A percentile compares a stretch with the other conserved stretches of the same genome.
These are phyloP conservation scores for Athetis lepigone DNA, from an alignment of 2,888 invertebrate species.

Conservation along the genomic window DNA sequence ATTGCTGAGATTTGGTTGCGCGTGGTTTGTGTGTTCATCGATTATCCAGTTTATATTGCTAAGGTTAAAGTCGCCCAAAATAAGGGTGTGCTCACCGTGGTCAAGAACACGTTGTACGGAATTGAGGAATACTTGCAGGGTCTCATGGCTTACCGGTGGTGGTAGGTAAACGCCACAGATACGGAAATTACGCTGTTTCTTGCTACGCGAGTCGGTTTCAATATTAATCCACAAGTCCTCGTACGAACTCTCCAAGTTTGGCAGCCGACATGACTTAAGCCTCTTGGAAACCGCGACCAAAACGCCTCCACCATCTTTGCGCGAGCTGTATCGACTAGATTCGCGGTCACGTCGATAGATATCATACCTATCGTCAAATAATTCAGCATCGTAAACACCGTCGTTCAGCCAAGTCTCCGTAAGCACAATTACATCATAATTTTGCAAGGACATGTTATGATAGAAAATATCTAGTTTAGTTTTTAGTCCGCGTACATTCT, in stretches of 20 bases:
- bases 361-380: not conserved
- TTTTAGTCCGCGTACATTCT: too few relatives aligned
- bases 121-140: not conserved
- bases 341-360: not conserved
- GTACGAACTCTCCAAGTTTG: not conserved
- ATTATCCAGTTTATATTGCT: constrained; percentile 17
- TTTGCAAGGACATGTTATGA: too few relatives aligned
- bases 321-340: not conserved
- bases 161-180: too few relatives aligned
- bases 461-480: too few relatives aligned
- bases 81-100: constrained; percentile 1
- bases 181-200: not conserved
- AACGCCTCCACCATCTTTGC: not conserved
- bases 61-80: constrained; percentile 38
- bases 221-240: constrained; percentile 2
- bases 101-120: constrained; percentile 12
- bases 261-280: not conserved
- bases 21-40: not conserved
- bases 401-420: too few relatives aligned
- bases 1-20: not conserved
- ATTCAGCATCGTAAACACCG: not conserved
- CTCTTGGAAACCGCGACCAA: not conserved
- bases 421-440: too few relatives aligned
- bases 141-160: too few relatives aligned
- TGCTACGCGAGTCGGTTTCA: not conserved